Conservation (phyloP, 2,888 invertebrate species). For the Apodemia hepburni region DNA sequence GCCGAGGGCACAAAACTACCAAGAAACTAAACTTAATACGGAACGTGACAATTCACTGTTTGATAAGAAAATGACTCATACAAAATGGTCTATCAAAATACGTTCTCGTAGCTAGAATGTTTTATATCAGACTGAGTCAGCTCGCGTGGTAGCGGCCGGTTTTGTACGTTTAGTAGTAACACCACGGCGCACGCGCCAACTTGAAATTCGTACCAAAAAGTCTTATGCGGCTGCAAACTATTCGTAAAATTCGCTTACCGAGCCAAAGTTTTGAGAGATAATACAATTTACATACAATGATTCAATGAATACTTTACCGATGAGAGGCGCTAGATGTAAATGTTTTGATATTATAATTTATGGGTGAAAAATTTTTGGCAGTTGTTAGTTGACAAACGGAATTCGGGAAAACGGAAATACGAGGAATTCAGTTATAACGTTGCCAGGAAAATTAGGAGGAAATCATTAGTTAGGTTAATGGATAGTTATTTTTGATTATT, state of each 20-base stretch:
- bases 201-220: conserved; percentile 42
- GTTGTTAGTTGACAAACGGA: not conserved
- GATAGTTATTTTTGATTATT: not conserved
- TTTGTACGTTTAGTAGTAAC: conserved; percentile 63
- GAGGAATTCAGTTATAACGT: not conserved
- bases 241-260: conserved; percentile 59
- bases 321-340: conserved; percentile 42
- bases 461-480: not conserved
- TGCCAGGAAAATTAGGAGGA: not conserved
- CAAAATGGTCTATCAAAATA: conserved; percentile 49
- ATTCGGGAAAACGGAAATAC: conserved; percentile 19
- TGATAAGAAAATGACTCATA: conserved; percentile 74
- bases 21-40: conserved; percentile 49
- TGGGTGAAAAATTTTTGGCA: conserved; percentile 14
- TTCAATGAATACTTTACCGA: conserved; percentile 62
- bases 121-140: conserved; percentile 76
- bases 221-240: conserved; percentile 46
- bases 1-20: conserved; percentile 48
- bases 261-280: conserved; percentile 56
- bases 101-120: conserved; percentile 71
- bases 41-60: conserved; percentile 53
- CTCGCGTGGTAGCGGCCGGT: conserved; percentile 63
- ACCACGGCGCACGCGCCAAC: conserved; percentile 68
- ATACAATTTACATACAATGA: conserved; percentile 51
- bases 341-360: conserved; percentile 30